Conservation (phyloP, 2,797 vertebrate species). For the Macropus fuliginosus region DNA sequence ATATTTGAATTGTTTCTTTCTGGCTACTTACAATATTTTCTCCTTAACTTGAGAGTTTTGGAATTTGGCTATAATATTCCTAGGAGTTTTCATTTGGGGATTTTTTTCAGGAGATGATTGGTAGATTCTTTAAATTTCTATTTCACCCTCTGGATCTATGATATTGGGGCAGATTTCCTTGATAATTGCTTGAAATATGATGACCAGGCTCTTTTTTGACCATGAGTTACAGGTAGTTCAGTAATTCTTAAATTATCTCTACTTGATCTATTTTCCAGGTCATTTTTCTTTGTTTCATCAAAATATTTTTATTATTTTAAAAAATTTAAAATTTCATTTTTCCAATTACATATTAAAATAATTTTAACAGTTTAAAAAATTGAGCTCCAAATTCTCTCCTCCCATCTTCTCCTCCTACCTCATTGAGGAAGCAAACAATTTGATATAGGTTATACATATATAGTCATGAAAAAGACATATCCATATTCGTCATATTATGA, state of each 20-base stretch:
- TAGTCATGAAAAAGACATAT: neutral
- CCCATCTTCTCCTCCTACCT: neutral
- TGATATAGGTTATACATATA: neutral
- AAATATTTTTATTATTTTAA: neutral
- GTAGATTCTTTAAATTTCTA: neutral
- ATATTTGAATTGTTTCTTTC: neutral
- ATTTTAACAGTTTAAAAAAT: neutral
- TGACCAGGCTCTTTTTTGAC: neutral
- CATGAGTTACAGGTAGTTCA: neutral
- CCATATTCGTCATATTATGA: neutral
- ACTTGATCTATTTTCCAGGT: neutral
- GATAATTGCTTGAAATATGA: neutral
- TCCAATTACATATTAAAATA: neutral
- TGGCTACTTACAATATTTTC: neutral
- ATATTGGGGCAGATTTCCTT: neutral
- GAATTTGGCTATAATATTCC: neutral
- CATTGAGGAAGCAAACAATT: neutral
- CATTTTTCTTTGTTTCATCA: neutral
- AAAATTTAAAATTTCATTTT: neutral
- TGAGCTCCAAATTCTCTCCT: neutral
- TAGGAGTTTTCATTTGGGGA: neutral
- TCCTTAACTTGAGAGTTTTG: neutral
- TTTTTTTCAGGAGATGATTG: neutral
- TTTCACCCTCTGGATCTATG: neutral
- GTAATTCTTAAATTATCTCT: neutral